A percentile compares a stretch with the other conserved stretches of the same genome.
phyloP scores from a whole-genome alignment of 2,113 vertebrate species.

The Protobothrops mucrosquamatus region DNA sequence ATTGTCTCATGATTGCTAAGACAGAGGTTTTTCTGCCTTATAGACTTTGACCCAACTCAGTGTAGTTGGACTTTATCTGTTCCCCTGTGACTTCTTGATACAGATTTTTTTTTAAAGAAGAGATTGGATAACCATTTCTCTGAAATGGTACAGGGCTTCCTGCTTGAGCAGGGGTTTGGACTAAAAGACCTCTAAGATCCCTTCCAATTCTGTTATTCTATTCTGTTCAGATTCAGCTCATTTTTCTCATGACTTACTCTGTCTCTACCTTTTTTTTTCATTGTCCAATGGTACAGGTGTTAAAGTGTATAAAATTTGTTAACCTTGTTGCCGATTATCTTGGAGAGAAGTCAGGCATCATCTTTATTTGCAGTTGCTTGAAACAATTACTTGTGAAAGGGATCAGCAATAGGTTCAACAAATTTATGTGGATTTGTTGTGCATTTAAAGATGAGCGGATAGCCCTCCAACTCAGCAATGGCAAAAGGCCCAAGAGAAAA shows the following conservation, averaged over 20 bases:
- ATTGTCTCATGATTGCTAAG: not conserved
- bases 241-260: not conserved
- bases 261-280: not conserved
- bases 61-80: not conserved
- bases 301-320: not conserved
- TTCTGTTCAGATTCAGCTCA: not conserved
- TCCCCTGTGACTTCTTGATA: not conserved
- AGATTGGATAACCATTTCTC: not conserved
- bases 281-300: not conserved
- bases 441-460: not conserved
- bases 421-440: not conserved
- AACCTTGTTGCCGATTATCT: not conserved
- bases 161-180: not conserved
- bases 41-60: not conserved
- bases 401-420: not conserved
- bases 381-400: not conserved
- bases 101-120: not conserved
- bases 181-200: not conserved
- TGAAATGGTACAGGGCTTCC: not conserved
- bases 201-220: not conserved
- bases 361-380: not conserved
- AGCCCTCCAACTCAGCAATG: not conserved
- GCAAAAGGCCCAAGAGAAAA: not conserved
- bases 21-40: not conserved
- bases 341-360: not conserved